Base-by-base conservation (phyloP, 2,113 vertebrate genomes). In the Podiceps cristatus region DNA sequence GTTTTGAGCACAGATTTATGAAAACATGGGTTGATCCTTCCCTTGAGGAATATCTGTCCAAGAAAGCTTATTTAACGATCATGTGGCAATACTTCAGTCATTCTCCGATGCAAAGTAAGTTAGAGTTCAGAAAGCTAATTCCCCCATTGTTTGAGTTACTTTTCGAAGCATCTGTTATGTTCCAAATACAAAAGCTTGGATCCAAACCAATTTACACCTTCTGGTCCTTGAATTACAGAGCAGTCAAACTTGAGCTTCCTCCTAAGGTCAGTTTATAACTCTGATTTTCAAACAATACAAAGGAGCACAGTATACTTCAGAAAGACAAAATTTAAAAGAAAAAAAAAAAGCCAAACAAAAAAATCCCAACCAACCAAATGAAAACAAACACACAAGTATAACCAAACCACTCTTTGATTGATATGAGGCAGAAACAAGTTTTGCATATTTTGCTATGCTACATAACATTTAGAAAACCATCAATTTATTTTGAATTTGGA, bases 301-400 rank as follows among this genome's bases (percentile, higher is more conserved):
- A 68, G 53, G 19, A 49, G 13, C 29, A 37, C 5, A 50, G 5
- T 18, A 18, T 17, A 33, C 7, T 42, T 77, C 53, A 85, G 11
- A 92, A 60, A 76, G 9, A 55, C 7, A 6, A 50, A 22, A 31
- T 73, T 31, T 8, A 13, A 55, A 33, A 64, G 13, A 19, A 1
- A 5, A 12, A 22, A 7, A 18, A 7, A 2, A 44, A 11, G 0
- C 0, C 6, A 24, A 40, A 29, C 4, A n/a, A 19, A 37, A n/a
- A 13, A 75, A 35, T 7, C 31, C 7, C 9, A 8, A 9, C 23
- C 8, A 49, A 49, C 63, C 63, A 25, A 10, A 37, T 37, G 37
- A 37, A 40, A 44, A 10, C 17, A 73, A 85, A 37, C 3, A 52
- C 37, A 37, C 37, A 37, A 7, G 9, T 37, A 37, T 37, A 85